Conservation (phyloP, 2,888 invertebrate genomes). For the Drosophila vallismaia region DNA sequence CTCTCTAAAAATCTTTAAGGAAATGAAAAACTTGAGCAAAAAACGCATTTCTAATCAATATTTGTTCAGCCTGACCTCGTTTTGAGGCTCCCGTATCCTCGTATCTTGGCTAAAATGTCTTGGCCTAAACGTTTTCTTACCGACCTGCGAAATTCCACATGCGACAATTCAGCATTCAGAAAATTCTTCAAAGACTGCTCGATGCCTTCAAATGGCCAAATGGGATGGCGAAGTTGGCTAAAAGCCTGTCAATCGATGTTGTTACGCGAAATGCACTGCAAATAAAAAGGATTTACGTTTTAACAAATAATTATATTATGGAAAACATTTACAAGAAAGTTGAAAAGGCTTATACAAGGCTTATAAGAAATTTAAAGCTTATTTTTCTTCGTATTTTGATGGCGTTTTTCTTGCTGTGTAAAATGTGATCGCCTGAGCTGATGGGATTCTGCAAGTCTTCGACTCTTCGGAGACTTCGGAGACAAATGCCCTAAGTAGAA, state of each 20-base stretch:
- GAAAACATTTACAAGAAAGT: too few relatives aligned
- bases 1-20: background rate
- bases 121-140: constrained; percentile 33
- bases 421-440: background rate
- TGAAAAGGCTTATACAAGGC: too few relatives aligned
- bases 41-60: constrained; percentile 7
- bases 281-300: background rate
- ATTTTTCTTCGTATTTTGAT: background rate
- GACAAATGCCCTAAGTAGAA: constrained; percentile 55
- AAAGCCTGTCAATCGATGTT: constrained; percentile 68
- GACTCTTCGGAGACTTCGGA: constrained; percentile 5
- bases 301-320: too few relatives aligned
- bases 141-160: constrained; percentile 67
- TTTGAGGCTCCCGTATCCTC: constrained; percentile 9
- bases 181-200: constrained; percentile 14
- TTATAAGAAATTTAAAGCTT: too few relatives aligned
- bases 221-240: constrained; percentile 52
- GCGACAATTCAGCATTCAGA: constrained; percentile 51
- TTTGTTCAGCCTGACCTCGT: constrained; percentile 27
- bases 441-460: constrained; percentile 2
- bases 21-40: background rate
- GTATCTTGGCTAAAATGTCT: constrained; percentile 12
- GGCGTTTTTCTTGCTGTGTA: background rate
- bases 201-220: constrained; percentile 47
- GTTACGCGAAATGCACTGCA: constrained; percentile 11